Conservation (phyloP, 2,888 invertebrate genomes). For the Polia nebulosa region DNA sequence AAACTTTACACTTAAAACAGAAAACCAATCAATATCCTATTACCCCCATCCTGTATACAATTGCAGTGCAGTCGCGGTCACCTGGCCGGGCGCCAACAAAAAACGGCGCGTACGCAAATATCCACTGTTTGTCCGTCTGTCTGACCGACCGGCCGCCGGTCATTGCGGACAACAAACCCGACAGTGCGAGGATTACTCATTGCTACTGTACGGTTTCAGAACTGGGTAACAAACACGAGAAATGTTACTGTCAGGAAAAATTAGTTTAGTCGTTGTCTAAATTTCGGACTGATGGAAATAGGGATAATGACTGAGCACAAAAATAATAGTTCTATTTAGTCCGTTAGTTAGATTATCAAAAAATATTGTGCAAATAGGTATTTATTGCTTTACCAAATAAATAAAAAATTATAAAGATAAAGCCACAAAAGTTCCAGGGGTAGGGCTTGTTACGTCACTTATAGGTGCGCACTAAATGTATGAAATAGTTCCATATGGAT, state of each 20-base stretch:
- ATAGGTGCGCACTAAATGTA: too few relatives aligned
- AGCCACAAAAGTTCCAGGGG: too few relatives aligned
- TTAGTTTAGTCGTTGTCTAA: not conserved
- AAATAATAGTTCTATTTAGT: too few relatives aligned
- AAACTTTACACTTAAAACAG: not conserved
- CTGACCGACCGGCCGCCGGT: constrained; percentile 72
- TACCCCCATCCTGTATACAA: constrained; percentile 66
- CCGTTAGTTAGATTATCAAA: too few relatives aligned
- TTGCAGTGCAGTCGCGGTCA: constrained; percentile 74
- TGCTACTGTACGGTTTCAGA: constrained; percentile 54
- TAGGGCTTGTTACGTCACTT: too few relatives aligned
- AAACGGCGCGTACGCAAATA: constrained; percentile 75
- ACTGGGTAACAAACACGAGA: constrained; percentile 14
- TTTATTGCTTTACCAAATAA: too few relatives aligned
- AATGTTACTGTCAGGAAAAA: too few relatives aligned
- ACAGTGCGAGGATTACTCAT: constrained; percentile 70
- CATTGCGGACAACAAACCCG: constrained; percentile 72
- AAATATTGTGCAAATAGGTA: too few relatives aligned
- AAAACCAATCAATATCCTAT: not conserved
- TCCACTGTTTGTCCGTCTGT: constrained; percentile 68
- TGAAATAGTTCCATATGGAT: too few relatives aligned
- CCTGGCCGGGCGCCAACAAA: constrained; percentile 80
- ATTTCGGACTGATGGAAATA: not conserved
- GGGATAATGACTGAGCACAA: too few relatives aligned
- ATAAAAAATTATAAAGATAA: too few relatives aligned